phyloP scores from a whole-genome alignment of 2,113 vertebrate genomes.

The Hydrochoerus hydrochaeris region DNA sequence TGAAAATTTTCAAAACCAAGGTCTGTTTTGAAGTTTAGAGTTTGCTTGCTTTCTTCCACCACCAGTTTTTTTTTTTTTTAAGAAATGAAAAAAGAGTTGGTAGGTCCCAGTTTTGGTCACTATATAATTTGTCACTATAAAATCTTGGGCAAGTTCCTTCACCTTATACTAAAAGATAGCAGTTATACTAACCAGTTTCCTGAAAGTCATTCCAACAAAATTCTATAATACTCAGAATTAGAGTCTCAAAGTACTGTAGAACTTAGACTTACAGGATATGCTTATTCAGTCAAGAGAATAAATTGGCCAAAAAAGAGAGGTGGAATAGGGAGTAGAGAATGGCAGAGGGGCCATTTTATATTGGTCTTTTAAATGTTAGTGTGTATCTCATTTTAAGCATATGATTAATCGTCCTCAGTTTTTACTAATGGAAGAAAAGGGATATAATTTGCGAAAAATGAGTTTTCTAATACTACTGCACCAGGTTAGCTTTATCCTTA shows the following conservation, averaged over 20 bases:
- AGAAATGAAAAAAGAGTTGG: background rate
- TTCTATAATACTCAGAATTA: constrained; percentile 49
- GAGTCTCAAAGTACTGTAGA: constrained; percentile 52
- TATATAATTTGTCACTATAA: constrained; percentile 35
- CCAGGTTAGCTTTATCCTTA: background rate
- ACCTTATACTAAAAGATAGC: constrained; percentile 26
- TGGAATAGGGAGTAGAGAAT: background rate
- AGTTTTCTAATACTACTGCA: constrained; percentile 19
- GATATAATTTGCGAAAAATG: constrained; percentile 16
- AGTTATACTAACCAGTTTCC: background rate
- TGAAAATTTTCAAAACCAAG: constrained; percentile 40
- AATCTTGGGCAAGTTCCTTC: background rate
- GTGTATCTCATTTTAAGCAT: constrained; percentile 41
- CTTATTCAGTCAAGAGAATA: constrained; percentile 2
- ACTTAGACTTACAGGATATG: constrained; percentile 52
- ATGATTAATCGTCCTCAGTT: constrained; percentile 41
- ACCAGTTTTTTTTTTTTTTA: too few species aligned
- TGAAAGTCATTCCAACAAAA: constrained; percentile 42
- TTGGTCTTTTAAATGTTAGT: constrained; percentile 36
- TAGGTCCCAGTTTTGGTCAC: constrained; percentile 10
- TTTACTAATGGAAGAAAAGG: constrained; percentile 12
- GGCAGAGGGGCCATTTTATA: constrained; percentile 43
- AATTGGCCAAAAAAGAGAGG: background rate
- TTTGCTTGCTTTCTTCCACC: background rate
- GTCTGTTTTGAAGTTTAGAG: background rate